Base-by-base conservation (phyloP, 2,888 invertebrate genomes). In the Allacma fusca region DNA sequence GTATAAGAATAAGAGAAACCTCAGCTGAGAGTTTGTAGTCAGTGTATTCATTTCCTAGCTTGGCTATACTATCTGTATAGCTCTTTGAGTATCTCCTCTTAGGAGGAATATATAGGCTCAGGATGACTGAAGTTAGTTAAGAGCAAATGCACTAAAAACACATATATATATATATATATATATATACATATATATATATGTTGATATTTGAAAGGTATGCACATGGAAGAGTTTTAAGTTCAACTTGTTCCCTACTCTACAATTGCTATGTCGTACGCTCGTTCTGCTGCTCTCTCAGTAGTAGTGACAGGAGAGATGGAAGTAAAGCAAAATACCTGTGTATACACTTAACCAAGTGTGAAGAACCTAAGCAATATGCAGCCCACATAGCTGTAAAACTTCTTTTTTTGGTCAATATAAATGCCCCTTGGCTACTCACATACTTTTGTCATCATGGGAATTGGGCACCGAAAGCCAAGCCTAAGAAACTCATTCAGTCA, bases 341-440 rank as follows among this genome's bases (percentile, higher is more conserved):
- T 72, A 72, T 34, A 21, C 28, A 28, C 23, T 64, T 64, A 73
- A 23, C 34, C 73, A 73, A 73, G 64, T 73, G 73, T 62, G 64
- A 73, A 73, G 73, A 73, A 73, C 73, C 73, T 73, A 40, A 73
- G 73, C 73, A 73, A 73, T 73, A 69, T 64, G 34, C 70, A 70
- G 26, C 70, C 70, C 59, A 73, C 62, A 64, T 73, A 73, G 73
- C 73, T 73, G 73, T 73, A 73, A 73, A 72, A 73, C 73, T 64
- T 43, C 62, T 73, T 73, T 73, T 70, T 73, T 73, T 73, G 73
- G 73, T 73, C 73, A 73, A 73, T 64, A 73, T 73, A 57, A 72
- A 59, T 72, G 64, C 73, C 73, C 64, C 40, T 40, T 40, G 73
- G 73, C 73, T 59, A 34, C 62, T 64, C 73, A 73, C 73, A 64